phyloP scores from a whole-genome alignment of 2,113 vertebrate species.

The Campylomormyrus numenius region DNA sequence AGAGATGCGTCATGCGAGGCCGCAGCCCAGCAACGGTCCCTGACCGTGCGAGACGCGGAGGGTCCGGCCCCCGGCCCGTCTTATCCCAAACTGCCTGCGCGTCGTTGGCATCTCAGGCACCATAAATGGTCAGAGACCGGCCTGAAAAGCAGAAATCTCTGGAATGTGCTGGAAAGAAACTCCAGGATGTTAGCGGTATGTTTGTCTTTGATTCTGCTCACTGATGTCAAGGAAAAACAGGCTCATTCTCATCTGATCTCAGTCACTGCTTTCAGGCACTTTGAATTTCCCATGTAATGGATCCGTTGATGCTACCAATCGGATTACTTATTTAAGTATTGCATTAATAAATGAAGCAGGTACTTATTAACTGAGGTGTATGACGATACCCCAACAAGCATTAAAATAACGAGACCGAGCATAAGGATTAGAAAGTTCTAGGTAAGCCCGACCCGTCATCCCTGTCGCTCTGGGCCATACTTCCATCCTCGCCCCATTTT shows the following conservation, averaged over 20 bases:
- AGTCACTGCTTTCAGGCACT: neutral
- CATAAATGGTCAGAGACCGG: neutral
- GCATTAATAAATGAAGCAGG: neutral
- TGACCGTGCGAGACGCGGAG: neutral
- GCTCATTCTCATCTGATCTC: neutral
- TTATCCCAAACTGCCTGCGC: neutral
- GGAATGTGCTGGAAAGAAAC: conserved; percentile 10
- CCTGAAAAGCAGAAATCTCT: neutral
- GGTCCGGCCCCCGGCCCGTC: neutral
- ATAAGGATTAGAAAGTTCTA: neutral
- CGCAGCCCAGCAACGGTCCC: neutral
- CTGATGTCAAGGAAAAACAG: neutral
- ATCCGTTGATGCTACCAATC: neutral
- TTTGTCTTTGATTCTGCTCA: neutral
- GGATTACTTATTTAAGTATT: neutral
- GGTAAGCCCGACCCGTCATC: neutral
- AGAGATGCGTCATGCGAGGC: neutral
- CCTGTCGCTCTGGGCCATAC: neutral
- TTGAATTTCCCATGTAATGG: too few relatives aligned
- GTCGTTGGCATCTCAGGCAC: neutral
- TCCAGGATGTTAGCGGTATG: neutral
- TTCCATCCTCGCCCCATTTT: neutral
- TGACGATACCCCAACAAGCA: neutral
- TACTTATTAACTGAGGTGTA: neutral
- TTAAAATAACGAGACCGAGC: neutral